These are phyloP conservation scores for Trissolcus brochymenae DNA, from an alignment of 2,888 invertebrate species.

Conservation along the genomic window DNA sequence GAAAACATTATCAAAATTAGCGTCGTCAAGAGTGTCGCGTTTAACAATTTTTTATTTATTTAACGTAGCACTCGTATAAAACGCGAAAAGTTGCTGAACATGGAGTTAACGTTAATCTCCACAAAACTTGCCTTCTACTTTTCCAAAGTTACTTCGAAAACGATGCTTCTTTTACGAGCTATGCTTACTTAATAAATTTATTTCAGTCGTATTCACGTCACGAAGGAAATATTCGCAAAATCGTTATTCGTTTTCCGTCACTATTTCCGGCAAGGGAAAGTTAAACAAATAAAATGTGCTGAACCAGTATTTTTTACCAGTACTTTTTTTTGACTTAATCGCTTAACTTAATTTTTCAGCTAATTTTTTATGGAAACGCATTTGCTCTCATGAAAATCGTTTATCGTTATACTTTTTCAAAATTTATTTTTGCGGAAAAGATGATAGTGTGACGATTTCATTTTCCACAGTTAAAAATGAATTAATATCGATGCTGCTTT, in stretches of 20 bases:
- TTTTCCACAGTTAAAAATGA: too few relatives aligned
- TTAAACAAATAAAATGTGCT: neutral
- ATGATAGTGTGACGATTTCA: too few relatives aligned
- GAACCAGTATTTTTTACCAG: neutral
- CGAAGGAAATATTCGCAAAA: slow-evolving; percentile 18
- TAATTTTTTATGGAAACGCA: too few relatives aligned
- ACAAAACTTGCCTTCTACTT: slow-evolving; percentile 27
- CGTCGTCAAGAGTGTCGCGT: slow-evolving; percentile 24
- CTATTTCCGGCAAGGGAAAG: slow-evolving; percentile 12
- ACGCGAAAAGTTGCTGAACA: slow-evolving; percentile 22
- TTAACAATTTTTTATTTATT: slow-evolving; percentile 33
- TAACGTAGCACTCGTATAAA: slow-evolving; percentile 25
- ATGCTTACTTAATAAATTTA: slow-evolving; percentile 31
- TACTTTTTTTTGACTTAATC: neutral
- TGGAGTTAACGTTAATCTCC: slow-evolving; percentile 22
- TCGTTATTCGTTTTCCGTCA: slow-evolving; percentile 13
- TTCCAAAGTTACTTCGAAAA: slow-evolving; percentile 30
- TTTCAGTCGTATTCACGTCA: slow-evolving; percentile 22
- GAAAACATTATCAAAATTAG: slow-evolving; percentile 25
- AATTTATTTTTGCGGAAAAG: too few relatives aligned
- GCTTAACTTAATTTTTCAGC: neutral
- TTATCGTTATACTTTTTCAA: too few relatives aligned
- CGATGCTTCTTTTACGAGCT: slow-evolving; percentile 10
- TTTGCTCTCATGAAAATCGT: too few relatives aligned
- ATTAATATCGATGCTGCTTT: too few relatives aligned